phyloP scores from a whole-genome alignment of 1,140 invertebrate species.

The Leptinotarsa undecemlineata region DNA sequence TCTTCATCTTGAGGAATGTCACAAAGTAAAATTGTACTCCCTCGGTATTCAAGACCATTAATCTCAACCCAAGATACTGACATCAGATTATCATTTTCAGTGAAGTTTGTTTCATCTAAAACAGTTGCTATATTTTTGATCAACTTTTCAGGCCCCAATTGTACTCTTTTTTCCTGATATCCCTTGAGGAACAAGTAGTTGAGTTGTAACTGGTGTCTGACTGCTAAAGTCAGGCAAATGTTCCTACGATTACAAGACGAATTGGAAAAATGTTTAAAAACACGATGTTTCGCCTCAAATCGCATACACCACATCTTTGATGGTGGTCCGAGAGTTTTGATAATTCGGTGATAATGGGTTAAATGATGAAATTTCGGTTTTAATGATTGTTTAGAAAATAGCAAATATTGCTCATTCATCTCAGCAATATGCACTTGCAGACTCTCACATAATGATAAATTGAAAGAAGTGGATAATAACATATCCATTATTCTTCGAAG shows the following conservation, averaged over 20 bases:
- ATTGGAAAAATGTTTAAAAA: slow-evolving; percentile 1
- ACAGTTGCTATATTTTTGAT: not conserved
- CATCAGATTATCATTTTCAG: not conserved
- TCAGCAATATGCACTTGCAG: slow-evolving; percentile 2
- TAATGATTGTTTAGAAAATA: not conserved
- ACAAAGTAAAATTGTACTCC: not conserved
- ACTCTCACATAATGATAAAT: not conserved
- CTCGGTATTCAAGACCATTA: not conserved
- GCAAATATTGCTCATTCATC: not conserved
- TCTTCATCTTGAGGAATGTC: not conserved
- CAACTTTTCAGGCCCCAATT: not conserved
- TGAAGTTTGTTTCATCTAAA: not conserved
- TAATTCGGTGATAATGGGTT: slow-evolving; percentile 1
- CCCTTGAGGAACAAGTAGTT: not conserved
- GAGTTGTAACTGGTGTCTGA: not conserved
- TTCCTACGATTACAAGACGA: not conserved
- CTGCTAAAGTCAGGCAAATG: not conserved
- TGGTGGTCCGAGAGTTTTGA: not conserved
- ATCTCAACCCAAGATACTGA: not conserved
- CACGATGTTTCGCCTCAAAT: not conserved
- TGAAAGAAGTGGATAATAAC: not conserved
- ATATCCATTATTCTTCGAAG: not conserved
- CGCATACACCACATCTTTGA: not conserved
- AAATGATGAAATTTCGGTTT: slow-evolving; percentile 1
- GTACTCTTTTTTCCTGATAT: not conserved